Percentiles rank a stretch among this genome's conserved stretches.
phyloP scores from a whole-genome alignment of 1,140 invertebrate genomes.

The Rhagoletis pomonella region DNA sequence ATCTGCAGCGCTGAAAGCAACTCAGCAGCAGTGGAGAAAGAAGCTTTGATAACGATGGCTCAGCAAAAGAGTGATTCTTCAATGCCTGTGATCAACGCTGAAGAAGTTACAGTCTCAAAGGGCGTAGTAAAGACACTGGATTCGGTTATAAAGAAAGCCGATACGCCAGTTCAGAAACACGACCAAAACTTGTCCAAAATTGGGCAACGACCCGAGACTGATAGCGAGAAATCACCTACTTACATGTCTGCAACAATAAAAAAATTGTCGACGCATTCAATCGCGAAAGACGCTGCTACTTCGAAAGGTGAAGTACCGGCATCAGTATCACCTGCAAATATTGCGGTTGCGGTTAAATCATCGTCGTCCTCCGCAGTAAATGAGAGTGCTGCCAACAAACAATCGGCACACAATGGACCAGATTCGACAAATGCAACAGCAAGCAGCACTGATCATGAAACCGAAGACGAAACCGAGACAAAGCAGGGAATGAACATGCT shows the following conservation, averaged over 20 bases:
- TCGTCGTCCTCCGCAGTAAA: background rate
- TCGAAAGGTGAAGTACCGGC: background rate
- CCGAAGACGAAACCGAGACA: slow-evolving; percentile 71
- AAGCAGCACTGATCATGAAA: slow-evolving; percentile 65
- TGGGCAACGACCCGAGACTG: slow-evolving; percentile 77
- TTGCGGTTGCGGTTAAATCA: background rate
- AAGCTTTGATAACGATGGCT: slow-evolving; percentile 16
- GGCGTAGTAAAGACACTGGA: background rate
- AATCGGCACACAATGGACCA: slow-evolving; percentile 54
- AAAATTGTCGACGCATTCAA: background rate
- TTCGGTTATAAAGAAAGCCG: slow-evolving; percentile 8
- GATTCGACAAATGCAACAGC: slow-evolving; percentile 32
- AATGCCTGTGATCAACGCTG: background rate
- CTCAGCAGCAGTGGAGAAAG: background rate
- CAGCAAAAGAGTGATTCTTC: slow-evolving; percentile 9
- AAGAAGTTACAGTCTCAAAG: background rate
- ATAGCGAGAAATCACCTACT: slow-evolving; percentile 81
- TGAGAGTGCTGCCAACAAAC: slow-evolving; percentile 21
- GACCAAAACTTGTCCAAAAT: slow-evolving; percentile 63
- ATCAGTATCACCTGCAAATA: background rate
- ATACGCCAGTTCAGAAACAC: background rate
- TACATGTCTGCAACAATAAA: background rate
- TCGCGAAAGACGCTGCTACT: background rate
- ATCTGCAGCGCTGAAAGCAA: slow-evolving; percentile 31
- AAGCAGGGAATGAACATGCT: slow-evolving; percentile 14